Evolutionary conservation across 2,888 invertebrate genomes (phyloP).

Genomic region (Cephus nigrinus): DNA sequence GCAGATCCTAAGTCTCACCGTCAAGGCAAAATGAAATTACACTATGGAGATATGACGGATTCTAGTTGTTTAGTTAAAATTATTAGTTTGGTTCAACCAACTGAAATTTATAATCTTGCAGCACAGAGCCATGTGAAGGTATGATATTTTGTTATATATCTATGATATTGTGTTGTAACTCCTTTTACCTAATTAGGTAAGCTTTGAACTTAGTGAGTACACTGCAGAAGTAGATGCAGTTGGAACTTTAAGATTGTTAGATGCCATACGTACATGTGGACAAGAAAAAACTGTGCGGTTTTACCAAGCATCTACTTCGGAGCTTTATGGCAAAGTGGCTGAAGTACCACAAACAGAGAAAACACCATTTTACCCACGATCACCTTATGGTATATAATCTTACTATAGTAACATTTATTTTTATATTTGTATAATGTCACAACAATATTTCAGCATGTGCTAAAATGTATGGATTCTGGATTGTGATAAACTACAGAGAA

Average conservation of each 20-base stretch:
- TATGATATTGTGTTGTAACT: background rate
- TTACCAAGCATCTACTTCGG: constrained; percentile 97
- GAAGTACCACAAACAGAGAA: constrained; percentile 94
- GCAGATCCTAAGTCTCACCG: constrained; percentile 89
- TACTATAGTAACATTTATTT: constrained; percentile 6
- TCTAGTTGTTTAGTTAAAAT: constrained; percentile 93
- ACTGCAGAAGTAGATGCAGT: constrained; percentile 98
- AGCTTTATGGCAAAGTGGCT: constrained; percentile 92
- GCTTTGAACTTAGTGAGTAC: constrained; percentile 98
- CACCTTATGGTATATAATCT: constrained; percentile 84
- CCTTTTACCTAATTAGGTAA: constrained; percentile 70
- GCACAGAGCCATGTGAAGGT: constrained; percentile 99
- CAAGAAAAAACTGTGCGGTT: constrained; percentile 84
- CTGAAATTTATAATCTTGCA: constrained; percentile 97
- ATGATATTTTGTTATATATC: constrained; percentile 3
- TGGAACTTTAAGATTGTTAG: constrained; percentile 90
- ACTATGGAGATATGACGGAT: constrained; percentile 99
- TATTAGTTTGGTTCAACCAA: constrained; percentile 82
- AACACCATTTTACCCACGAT: constrained; percentile 96
- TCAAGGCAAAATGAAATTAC: constrained; percentile 90
- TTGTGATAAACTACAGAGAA: constrained; percentile 94
- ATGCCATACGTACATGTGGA: constrained; percentile 91
- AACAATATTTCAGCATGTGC: constrained; percentile 81
- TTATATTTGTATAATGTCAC: constrained; percentile 13
- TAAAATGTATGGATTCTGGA: constrained; percentile 96